Evolutionary conservation across 2,113 vertebrate genomes (phyloP).

Genomic region (Tragelaphus imberbis): DNA sequence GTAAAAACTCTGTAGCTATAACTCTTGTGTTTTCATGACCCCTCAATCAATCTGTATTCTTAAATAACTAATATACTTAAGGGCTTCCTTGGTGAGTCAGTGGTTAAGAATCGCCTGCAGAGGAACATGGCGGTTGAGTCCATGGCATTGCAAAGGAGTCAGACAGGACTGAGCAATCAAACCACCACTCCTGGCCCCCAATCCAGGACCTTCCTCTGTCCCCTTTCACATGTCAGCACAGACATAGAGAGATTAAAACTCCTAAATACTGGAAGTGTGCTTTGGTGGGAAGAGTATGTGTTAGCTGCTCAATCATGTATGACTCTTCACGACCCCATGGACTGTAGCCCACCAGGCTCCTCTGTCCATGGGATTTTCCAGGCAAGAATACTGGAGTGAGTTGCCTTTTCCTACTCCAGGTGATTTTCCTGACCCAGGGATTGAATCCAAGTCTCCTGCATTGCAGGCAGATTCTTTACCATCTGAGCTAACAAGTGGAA

Average conservation of each 20-base stretch:
- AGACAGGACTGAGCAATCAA: not conserved
- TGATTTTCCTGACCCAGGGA: accelerated
- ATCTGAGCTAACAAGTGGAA: not conserved
- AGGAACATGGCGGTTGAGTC: not conserved
- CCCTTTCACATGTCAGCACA: not conserved
- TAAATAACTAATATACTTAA: not conserved
- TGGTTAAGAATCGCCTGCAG: not conserved
- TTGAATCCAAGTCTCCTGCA: not conserved
- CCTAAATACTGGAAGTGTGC: not conserved
- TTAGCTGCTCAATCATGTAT: not conserved
- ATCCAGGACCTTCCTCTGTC: not conserved
- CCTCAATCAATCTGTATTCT: conserved; percentile 4
- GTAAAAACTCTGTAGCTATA: not conserved
- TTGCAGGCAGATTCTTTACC: not conserved
- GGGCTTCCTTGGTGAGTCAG: not conserved
- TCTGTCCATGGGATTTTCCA: not conserved
- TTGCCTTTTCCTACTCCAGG: not conserved
- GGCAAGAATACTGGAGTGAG: not conserved
- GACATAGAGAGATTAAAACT: not conserved
- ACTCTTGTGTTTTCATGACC: not conserved
- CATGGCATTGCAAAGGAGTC: not conserved
- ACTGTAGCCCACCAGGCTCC: not conserved
- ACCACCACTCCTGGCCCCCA: not conserved
- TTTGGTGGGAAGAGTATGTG: not conserved
- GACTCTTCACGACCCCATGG: not conserved